Conservation (phyloP, 2,888 invertebrate species). For the Criorhina ranunculi region DNA sequence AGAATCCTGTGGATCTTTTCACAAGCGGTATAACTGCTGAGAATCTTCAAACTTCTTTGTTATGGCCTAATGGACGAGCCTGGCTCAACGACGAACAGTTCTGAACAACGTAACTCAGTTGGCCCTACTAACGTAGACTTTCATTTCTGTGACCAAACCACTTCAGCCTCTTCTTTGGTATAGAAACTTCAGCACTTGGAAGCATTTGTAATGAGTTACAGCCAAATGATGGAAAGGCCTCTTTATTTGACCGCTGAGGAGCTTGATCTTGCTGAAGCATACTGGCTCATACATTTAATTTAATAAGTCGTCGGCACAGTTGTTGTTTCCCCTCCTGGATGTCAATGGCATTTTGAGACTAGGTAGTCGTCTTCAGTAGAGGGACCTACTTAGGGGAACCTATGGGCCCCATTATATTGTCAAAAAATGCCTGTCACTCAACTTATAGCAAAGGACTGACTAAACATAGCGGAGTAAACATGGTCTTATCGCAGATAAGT, state of each 20-base stretch:
- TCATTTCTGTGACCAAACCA: not conserved
- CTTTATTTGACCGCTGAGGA: not conserved
- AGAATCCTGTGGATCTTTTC: slow-evolving; percentile 24
- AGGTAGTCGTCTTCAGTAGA: slow-evolving; percentile 31
- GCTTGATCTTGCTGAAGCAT: not conserved
- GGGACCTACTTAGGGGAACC: slow-evolving; percentile 31
- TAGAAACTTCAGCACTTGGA: slow-evolving; percentile 1
- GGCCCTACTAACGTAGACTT: not conserved
- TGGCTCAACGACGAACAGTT: slow-evolving; percentile 10
- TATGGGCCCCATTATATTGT: slow-evolving; percentile 21
- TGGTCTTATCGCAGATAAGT: slow-evolving; percentile 16
- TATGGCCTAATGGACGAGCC: slow-evolving; percentile 13
- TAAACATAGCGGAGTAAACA: slow-evolving; percentile 19
- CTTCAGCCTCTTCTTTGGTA: slow-evolving; percentile 9
- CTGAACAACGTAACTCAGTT: not conserved
- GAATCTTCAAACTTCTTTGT: slow-evolving; percentile 2
- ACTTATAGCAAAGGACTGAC: slow-evolving; percentile 18
- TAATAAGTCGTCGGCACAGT: no score
- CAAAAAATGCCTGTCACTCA: slow-evolving; percentile 9
- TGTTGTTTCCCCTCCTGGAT: slow-evolving; percentile 24
- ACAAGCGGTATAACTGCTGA: slow-evolving; percentile 14
- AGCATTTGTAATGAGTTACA: slow-evolving; percentile 22
- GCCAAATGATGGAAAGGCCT: not conserved
- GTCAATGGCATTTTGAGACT: slow-evolving; percentile 8
- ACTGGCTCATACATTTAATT: slow-evolving; percentile 25